Percentiles rank a stretch among this genome's conserved stretches.
These are phyloP conservation scores for Sebastes matsubarae DNA, from an alignment of 2,797 vertebrate genomes.

Conservation along the genomic window DNA sequence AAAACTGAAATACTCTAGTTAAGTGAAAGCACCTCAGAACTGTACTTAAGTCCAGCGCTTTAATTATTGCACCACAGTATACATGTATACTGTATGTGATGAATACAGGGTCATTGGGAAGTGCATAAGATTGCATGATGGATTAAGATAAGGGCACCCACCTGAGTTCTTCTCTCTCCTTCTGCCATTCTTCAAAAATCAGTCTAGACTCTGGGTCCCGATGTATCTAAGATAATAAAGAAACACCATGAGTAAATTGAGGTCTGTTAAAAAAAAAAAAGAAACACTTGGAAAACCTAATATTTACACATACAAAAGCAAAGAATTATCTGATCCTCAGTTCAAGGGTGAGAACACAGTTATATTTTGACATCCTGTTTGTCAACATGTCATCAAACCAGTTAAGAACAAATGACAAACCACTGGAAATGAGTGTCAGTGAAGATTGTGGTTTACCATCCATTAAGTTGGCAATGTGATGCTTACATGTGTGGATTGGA, in stretches of 20 bases:
- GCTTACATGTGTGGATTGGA: background rate
- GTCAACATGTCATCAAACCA: background rate
- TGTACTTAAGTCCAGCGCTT: background rate
- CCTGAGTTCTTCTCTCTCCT: constrained; percentile 87
- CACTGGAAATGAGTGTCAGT: background rate
- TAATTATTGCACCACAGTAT: background rate
- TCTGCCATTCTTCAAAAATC: constrained; percentile 87
- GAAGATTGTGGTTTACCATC: background rate
- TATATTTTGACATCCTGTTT: background rate
- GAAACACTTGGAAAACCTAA: background rate
- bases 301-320: background rate
- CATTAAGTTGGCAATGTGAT: background rate
- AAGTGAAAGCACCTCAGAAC: background rate
- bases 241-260: background rate
- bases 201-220: constrained; percentile 80
- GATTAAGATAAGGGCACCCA: constrained; percentile 34
- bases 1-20: background rate
- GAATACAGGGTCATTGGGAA: background rate
- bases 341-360: background rate
- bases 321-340: background rate
- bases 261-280: background rate
- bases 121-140: background rate
- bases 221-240: constrained; percentile 71
- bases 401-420: background rate
- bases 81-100: background rate